phyloP scores from a whole-genome alignment of 2,888 invertebrate species.

The Ethmia dodecea region DNA sequence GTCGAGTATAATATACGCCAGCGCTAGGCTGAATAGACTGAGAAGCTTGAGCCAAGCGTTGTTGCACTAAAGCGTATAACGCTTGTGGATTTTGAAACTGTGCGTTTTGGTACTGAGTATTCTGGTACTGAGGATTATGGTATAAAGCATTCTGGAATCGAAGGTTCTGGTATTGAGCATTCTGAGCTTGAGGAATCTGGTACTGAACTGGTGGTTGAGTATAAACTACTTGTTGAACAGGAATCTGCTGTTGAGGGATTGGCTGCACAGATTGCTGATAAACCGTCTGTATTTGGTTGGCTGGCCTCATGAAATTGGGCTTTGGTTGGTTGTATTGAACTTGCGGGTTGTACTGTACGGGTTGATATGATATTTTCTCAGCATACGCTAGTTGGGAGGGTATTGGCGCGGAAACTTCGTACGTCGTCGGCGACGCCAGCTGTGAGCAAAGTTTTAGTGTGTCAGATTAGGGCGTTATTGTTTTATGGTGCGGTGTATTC shows the following conservation, averaged over 20 bases:
- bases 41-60: slow-evolving; percentile 1
- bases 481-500: too few relatives aligned
- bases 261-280: slow-evolving; percentile 12
- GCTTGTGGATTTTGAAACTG: not conserved
- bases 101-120: slow-evolving; percentile 1
- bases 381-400: slow-evolving; percentile 54
- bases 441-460: slow-evolving; percentile 32
- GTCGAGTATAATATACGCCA: slow-evolving; percentile 17
- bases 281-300: slow-evolving; percentile 8
- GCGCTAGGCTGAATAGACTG: slow-evolving; percentile 9
- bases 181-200: slow-evolving; percentile 2
- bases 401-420: slow-evolving; percentile 52
- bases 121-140: slow-evolving; percentile 8
- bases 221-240: not conserved
- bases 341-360: slow-evolving; percentile 24
- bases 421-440: slow-evolving; percentile 45
- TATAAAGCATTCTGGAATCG: not conserved
- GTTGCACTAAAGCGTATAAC: slow-evolving; percentile 2
- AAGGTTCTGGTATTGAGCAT: slow-evolving; percentile 2
- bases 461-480: not conserved
- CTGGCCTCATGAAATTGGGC: too few relatives aligned
- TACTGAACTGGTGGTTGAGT: not conserved
- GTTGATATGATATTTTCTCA: slow-evolving; percentile 40
- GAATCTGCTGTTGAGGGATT: slow-evolving; percentile 2
- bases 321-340: slow-evolving; percentile 5